Evolutionary conservation across 2,797 vertebrate species (phyloP).

Genomic region (Chelonia mydas): DNA sequence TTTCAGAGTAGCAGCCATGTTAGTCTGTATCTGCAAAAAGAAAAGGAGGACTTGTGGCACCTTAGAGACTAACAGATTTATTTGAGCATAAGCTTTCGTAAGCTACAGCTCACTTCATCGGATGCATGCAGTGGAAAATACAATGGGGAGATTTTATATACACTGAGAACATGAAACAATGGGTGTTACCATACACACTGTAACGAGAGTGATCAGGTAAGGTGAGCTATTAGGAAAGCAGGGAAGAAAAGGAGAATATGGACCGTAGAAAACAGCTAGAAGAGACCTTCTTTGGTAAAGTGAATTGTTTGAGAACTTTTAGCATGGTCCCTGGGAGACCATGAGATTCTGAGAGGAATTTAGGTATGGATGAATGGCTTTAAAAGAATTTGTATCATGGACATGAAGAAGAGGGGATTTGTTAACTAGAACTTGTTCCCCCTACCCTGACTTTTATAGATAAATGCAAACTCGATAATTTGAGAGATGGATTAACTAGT

Average conservation of each 20-base stretch:
- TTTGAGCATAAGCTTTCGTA: too few relatives aligned
- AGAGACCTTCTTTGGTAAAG: neutral
- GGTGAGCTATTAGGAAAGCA: neutral
- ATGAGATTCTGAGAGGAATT: constrained; percentile 10
- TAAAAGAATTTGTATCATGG: neutral
- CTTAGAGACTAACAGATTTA: too few relatives aligned
- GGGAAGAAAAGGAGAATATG: neutral
- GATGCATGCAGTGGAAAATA: too few relatives aligned
- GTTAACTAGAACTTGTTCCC: neutral
- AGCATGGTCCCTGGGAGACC: neutral
- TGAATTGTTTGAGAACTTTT: neutral
- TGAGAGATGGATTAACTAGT: neutral
- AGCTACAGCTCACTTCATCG: too few relatives aligned
- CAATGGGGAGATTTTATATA: too few relatives aligned
- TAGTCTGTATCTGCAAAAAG: too few relatives aligned
- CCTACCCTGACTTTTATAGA: neutral
- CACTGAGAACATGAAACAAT: too few relatives aligned
- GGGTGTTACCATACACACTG: too few relatives aligned
- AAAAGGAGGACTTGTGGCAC: too few relatives aligned
- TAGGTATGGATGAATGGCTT: neutral
- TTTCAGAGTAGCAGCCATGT: too few relatives aligned
- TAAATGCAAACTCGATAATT: neutral
- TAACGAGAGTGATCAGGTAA: too few relatives aligned
- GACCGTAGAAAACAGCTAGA: constrained; percentile 5
- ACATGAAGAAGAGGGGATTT: neutral